Conservation (phyloP, 2,113 vertebrate genomes). For the Hiodon alosoides region DNA sequence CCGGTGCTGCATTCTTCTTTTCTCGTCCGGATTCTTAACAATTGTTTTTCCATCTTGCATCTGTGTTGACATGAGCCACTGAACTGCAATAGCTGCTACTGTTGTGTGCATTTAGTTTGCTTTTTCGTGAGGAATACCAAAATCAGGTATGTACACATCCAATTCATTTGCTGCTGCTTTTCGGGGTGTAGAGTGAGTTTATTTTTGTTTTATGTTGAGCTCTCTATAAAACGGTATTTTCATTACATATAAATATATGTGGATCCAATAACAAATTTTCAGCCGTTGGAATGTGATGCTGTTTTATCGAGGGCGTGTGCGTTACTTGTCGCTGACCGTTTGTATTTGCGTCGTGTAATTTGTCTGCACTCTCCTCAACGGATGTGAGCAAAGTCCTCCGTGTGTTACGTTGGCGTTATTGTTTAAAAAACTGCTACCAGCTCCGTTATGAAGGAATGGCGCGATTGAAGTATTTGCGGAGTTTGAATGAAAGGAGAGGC, state of each 20-base stretch:
- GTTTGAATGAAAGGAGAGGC: not conserved
- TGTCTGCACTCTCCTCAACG: too few species aligned
- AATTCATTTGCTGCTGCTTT: slow-evolving; percentile 2
- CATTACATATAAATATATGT: not conserved
- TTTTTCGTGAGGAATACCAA: slow-evolving; percentile 53
- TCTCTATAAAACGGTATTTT: not conserved
- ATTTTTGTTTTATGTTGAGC: slow-evolving; percentile 45
- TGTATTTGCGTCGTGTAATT: too few species aligned
- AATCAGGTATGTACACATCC: slow-evolving; percentile 63
- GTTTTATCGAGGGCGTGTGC: not conserved
- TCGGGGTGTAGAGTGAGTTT: slow-evolving; percentile 42
- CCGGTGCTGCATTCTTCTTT: slow-evolving; percentile 29
- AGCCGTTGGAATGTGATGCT: not conserved
- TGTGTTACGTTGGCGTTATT: not conserved
- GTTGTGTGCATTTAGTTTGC: slow-evolving; percentile 53
- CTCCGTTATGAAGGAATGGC: slow-evolving; percentile 39
- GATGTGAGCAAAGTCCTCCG: too few species aligned
- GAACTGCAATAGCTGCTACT: slow-evolving; percentile 32
- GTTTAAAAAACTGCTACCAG: slow-evolving; percentile 35
- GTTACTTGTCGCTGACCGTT: too few species aligned
- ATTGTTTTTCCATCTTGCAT: slow-evolving; percentile 36
- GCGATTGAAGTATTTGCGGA: slow-evolving; percentile 29
- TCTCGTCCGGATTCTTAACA: slow-evolving; percentile 45
- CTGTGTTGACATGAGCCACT: slow-evolving; percentile 41
- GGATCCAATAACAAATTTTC: not conserved